These are phyloP conservation scores for Aurelia sp. DNA, from an alignment of 30 jellyfish, hydroid and myxozoan species.

Conservation along the genomic window DNA sequence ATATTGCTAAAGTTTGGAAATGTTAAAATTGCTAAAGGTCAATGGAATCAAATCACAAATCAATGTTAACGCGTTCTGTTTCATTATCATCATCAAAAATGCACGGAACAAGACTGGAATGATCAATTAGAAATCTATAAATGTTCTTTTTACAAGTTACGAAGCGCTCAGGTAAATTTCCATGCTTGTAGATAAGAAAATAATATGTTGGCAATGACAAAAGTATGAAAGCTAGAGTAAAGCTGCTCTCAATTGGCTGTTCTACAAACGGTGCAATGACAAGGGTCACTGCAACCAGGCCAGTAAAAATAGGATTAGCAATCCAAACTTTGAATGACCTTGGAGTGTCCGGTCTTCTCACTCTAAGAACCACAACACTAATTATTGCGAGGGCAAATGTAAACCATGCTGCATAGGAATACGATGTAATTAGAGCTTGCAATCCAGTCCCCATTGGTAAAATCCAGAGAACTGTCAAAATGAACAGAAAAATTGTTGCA, in stretches of 20 bases:
- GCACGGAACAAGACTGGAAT: not conserved
- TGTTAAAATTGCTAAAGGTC: too few relatives aligned
- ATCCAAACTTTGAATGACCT: conserved; percentile 68
- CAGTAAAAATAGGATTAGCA: conserved; percentile 49
- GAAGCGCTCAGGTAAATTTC: not conserved
- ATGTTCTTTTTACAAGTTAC: not conserved
- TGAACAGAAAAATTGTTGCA: not conserved
- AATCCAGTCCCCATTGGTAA: conserved; percentile 7
- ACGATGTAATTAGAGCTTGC: conserved; percentile 22
- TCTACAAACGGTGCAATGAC: conserved; percentile 26
- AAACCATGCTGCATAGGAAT: conserved; percentile 43
- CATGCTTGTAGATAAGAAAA: not conserved
- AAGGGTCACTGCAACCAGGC: conserved; percentile 6
- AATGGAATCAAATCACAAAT: too few relatives aligned
- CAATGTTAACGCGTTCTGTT: too few relatives aligned
- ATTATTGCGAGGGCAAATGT: conserved; percentile 36
- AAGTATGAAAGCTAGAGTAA: conserved; percentile 6
- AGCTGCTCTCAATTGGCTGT: conserved; percentile 26
- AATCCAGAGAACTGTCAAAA: conserved; percentile 5
- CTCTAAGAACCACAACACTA: conserved; percentile 43
- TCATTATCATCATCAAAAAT: not conserved
- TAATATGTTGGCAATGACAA: conserved; percentile 27
- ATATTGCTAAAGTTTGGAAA: too few relatives aligned
- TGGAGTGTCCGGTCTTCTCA: conserved; percentile 28
- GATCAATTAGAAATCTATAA: not conserved